Conservation (phyloP, 2,888 invertebrate species). For the Drosophila longiperda region DNA sequence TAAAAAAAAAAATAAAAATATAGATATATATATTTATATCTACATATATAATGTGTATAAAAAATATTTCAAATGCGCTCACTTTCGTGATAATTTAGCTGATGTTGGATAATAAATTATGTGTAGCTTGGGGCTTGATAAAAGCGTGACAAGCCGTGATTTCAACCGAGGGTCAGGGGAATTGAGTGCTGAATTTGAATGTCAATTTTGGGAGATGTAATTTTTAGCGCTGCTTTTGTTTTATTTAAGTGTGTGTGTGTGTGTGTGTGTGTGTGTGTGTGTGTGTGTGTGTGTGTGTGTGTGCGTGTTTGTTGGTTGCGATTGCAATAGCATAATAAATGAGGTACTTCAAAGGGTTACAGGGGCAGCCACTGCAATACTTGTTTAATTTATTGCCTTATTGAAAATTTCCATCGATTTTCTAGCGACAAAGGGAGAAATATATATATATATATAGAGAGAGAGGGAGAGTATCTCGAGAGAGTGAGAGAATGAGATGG, state of each 20-base stretch:
- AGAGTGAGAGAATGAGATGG: neutral
- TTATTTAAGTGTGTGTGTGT: neutral
- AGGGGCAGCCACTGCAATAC: conserved; percentile 33
- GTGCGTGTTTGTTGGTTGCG: conserved; percentile 25
- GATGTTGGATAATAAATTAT: conserved; percentile 62
- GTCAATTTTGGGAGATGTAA: conserved; percentile 31
- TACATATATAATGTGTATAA: conserved; percentile 17
- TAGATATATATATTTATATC: conserved; percentile 18
- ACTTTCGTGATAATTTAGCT: conserved; percentile 61
- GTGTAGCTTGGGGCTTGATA: conserved; percentile 32
- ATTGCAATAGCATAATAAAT: conserved; percentile 76
- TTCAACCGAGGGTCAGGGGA: neutral
- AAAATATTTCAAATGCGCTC: conserved; percentile 62
- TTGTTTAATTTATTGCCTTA: conserved; percentile 69
- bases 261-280: conserved; percentile 11
- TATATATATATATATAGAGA: neutral
- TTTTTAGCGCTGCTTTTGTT: conserved; percentile 30
- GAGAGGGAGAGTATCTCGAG: neutral
- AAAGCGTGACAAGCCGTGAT: conserved; percentile 43
- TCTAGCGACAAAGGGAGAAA: conserved; percentile 11
- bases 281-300: conserved; percentile 8
- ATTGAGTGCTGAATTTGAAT: conserved; percentile 47
- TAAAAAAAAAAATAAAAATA: conserved; percentile 5
- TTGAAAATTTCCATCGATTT: conserved; percentile 68
- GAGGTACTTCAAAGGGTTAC: conserved; percentile 56